Conservation (phyloP, 1,140 invertebrate species). For the Camponotus vicinus region DNA sequence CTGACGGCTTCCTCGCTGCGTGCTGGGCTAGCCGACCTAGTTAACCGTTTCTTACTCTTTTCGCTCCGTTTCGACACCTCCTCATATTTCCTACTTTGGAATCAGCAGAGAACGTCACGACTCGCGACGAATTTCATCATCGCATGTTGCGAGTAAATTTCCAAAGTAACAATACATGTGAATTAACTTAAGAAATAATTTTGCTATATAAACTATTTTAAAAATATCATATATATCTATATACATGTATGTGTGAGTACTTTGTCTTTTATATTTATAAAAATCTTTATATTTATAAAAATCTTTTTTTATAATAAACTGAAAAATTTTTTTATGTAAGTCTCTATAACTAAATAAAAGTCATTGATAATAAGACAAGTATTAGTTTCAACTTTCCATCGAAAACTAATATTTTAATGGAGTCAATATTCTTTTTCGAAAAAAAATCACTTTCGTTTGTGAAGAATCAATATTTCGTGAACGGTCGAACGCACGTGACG, state of each 20-base stretch:
- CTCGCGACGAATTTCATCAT: constrained; percentile 5
- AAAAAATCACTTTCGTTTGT: constrained; percentile 11
- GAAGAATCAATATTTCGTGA: constrained; percentile 39
- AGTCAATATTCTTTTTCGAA: constrained; percentile 1
- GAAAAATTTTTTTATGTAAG: not conserved
- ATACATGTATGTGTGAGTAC: not conserved
- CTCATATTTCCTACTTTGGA: constrained; percentile 39
- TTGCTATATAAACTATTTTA: not conserved
- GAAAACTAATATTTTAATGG: not conserved
- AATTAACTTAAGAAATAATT: not conserved
- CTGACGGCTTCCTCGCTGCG: constrained; percentile 76
- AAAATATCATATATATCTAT: not conserved
- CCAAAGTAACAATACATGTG: not conserved
- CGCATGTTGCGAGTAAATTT: not conserved
- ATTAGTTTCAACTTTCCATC: not conserved
- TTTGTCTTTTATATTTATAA: too few species aligned
- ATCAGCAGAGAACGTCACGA: constrained; percentile 48
- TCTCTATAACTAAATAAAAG: not conserved
- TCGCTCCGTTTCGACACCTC: constrained; percentile 42
- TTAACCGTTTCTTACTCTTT: constrained; percentile 74
- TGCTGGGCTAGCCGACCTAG: constrained; percentile 78
- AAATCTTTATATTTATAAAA: too few species aligned
- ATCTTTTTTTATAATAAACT: not conserved
- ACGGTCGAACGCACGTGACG: constrained; percentile 20
- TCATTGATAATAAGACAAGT: not conserved